Percentiles rank a stretch among this genome's conserved stretches.
Conservation (phyloP, 2,113 vertebrate species). For the Amblyornis subalaris region DNA sequence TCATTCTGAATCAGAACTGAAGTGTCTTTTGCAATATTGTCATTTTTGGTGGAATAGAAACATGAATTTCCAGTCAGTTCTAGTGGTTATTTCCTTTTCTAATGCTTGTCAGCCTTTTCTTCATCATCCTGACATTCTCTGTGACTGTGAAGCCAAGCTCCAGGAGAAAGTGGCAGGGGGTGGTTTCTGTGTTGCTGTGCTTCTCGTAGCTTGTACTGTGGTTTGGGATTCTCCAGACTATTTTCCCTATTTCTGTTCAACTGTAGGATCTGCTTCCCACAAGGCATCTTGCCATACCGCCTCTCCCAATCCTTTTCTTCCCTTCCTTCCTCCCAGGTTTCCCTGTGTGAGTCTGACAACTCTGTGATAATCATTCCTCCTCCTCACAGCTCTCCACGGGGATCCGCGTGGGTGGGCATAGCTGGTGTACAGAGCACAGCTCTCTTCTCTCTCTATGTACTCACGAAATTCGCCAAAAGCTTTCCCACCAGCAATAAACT, state of each 20-base stretch:
- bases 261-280: not conserved
- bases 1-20: not conserved
- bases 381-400: not conserved
- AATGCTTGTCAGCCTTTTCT: not conserved
- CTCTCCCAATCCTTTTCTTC: not conserved
- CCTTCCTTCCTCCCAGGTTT: not conserved
- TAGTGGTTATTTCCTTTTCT: not conserved
- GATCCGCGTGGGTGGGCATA: not conserved
- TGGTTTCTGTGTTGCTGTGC: not conserved
- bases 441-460: not conserved
- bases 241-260: not conserved
- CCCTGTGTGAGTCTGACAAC: not conserved
- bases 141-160: not conserved
- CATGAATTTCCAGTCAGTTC: not conserved
- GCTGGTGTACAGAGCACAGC: not conserved
- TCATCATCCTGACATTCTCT: not conserved
- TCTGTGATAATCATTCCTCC: not conserved
- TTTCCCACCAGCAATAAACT: not conserved
- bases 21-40: not conserved
- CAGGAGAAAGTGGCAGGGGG: not conserved
- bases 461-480: not conserved
- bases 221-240: not conserved
- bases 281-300: not conserved
- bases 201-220: not conserved
- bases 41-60: not conserved